Evolutionary conservation across 1,140 invertebrate genomes (phyloP).

Genomic region (Chymomyza costata): DNA sequence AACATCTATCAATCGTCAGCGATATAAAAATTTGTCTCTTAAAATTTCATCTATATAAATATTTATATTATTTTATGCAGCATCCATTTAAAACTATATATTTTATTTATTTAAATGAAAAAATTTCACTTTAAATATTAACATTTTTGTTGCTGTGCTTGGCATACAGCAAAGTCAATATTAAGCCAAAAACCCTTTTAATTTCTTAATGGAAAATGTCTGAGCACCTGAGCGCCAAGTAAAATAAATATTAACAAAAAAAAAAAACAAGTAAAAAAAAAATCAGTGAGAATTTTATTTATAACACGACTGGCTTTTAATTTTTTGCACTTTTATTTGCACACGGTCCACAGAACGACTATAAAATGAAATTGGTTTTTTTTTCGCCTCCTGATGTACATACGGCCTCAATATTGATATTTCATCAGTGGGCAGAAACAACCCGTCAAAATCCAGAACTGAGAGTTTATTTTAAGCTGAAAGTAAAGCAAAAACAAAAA

Average conservation of each 20-base stretch:
- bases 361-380: constrained; percentile 53
- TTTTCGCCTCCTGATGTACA: constrained; percentile 7
- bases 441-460: constrained; percentile 2
- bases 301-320: constrained; percentile 44
- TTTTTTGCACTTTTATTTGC: no score
- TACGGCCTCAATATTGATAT: constrained; percentile 55
- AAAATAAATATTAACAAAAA: constrained; percentile 39
- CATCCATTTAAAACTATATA: no score
- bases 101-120: no score
- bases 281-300: constrained; percentile 57
- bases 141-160: not conserved
- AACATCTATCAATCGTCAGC: no score
- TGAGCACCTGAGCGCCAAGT: constrained; percentile 41
- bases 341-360: no score
- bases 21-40: no score
- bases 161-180: no score
- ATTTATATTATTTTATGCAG: no score
- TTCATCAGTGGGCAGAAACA: constrained; percentile 30
- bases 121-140: no score
- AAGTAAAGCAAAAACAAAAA: constrained; percentile 6
- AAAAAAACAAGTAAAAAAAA: constrained; percentile 34
- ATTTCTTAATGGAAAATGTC: constrained; percentile 50
- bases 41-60: no score
- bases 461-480: constrained; percentile 36
- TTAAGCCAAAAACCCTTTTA: constrained; percentile 23